Evolutionary conservation across 2,888 invertebrate genomes (phyloP).

Genomic region (Conus canariensis): DNA sequence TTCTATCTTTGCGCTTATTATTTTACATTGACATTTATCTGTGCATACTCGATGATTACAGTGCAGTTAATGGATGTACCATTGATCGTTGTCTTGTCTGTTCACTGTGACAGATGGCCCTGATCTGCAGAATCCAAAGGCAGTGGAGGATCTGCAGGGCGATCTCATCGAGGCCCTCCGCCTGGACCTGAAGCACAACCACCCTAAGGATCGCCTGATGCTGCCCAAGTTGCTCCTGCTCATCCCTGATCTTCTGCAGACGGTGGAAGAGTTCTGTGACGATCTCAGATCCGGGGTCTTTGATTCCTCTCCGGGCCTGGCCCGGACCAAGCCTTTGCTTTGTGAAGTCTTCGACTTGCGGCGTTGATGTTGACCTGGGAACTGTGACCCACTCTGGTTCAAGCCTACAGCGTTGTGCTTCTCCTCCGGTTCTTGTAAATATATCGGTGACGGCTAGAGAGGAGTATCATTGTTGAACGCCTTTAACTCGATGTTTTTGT

Average conservation of each 20-base stretch:
- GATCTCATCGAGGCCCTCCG: conserved; percentile 66
- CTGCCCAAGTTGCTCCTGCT: conserved; percentile 67
- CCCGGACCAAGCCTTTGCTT: conserved; percentile 64
- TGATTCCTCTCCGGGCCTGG: conserved; percentile 55
- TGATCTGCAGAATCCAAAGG: conserved; percentile 48
- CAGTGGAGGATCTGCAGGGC: conserved; percentile 65
- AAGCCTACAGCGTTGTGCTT: neutral
- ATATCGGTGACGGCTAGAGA: neutral
- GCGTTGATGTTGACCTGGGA: neutral
- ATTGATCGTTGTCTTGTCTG: no score
- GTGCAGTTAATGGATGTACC: no score
- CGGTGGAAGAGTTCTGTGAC: conserved; percentile 66
- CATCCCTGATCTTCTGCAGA: conserved; percentile 68
- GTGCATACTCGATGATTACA: no score
- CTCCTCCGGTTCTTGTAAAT: neutral
- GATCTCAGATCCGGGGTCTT: conserved; percentile 61
- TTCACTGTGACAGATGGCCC: conserved; percentile 56
- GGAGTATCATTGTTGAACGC: no score
- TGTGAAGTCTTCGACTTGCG: conserved; percentile 66
- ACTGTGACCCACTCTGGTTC: no score
- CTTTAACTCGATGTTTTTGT: no score
- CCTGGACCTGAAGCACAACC: conserved; percentile 71
- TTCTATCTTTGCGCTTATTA: no score
- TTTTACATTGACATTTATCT: no score
- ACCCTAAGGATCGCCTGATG: conserved; percentile 63